Base-by-base conservation (phyloP, 2,888 invertebrate species). In the Ophion ventricosus region DNA sequence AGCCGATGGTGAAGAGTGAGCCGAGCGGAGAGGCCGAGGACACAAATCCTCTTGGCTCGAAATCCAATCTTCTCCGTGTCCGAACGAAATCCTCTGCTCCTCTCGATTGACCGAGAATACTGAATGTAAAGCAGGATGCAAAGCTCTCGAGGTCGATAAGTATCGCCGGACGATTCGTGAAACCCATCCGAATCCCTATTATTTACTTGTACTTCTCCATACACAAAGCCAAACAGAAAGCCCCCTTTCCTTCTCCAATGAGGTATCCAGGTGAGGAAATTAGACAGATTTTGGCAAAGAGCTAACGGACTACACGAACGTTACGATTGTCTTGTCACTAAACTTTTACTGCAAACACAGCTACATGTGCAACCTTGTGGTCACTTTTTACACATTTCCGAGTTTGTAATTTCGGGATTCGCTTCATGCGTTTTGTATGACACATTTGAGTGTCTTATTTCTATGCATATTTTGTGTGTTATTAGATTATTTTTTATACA, bases 101-200 rank as follows among this genome's bases (percentile, higher is more conserved):
- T 29, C 63, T 70, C 72, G 40, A 26, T 25, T 74, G 29, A 29
- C 63, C 17, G 74, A 80, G 63, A 74, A 84, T 64, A 80, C 69
- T 81, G 77, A 74, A 57, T 74, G 77, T 80, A 69, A 78, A 74
- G 80, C 77, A 66, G 23, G 49, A 78, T 81, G 69, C 70, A 74
- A 84, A 84, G 73, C 80, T 81, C 78, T 81, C 64, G 59, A 70
- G 78, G 78, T 84, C 77, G 74, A 81, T 81, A 77, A 57, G 59
- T 74, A 77, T 61, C 23, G 40, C 26, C 29, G 10, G 43, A 67
- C 49, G 66, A n/a, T 25, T 25, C 63, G 25, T 69, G 25, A 77
- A 67, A 73, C 59, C 67, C 20, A 67, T 20, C 64, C 56, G 35
- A 59, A 35, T 57, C 29, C 43, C 57, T 57, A 78, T 74, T 80